Percentiles rank a stretch among this genome's conserved stretches.
phyloP scores from a whole-genome alignment of 2,113 vertebrate species.

The Archilochus colubris region DNA sequence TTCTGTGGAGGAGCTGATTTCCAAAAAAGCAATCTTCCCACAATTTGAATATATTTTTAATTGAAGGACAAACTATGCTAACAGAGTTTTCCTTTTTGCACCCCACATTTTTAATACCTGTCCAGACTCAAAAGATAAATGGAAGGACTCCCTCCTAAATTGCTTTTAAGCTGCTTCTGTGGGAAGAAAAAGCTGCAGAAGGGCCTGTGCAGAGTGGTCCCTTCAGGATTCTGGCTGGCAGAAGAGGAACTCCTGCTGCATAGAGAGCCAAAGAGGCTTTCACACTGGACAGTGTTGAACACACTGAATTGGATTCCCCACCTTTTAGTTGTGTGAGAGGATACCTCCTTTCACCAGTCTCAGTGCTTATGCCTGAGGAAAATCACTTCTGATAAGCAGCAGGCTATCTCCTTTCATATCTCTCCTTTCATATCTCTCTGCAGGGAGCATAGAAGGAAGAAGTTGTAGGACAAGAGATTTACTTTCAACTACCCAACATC shows the following conservation, averaged over 20 bases:
- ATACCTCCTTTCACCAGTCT: background rate
- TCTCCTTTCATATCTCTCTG: accelerated
- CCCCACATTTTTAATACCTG: background rate
- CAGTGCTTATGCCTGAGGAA: background rate
- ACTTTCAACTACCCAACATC: background rate
- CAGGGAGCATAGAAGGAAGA: background rate
- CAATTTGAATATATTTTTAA: background rate
- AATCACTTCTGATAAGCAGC: background rate
- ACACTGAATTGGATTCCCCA: background rate
- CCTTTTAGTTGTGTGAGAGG: background rate
- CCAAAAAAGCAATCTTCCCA: background rate
- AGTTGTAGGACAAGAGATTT: background rate
- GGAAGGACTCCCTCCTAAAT: background rate
- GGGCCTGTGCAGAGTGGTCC: background rate
- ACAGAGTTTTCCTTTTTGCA: background rate
- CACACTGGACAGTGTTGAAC: accelerated
- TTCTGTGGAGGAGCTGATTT: background rate
- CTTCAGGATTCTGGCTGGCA: background rate
- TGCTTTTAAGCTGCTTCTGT: background rate
- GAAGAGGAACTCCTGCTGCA: background rate
- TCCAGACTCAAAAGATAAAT: background rate
- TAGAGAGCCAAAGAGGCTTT: background rate
- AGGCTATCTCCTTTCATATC: background rate
- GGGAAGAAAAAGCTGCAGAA: background rate
- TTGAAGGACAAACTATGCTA: background rate